Conservation (phyloP, 2,797 vertebrate genomes). For the Channa striata region DNA sequence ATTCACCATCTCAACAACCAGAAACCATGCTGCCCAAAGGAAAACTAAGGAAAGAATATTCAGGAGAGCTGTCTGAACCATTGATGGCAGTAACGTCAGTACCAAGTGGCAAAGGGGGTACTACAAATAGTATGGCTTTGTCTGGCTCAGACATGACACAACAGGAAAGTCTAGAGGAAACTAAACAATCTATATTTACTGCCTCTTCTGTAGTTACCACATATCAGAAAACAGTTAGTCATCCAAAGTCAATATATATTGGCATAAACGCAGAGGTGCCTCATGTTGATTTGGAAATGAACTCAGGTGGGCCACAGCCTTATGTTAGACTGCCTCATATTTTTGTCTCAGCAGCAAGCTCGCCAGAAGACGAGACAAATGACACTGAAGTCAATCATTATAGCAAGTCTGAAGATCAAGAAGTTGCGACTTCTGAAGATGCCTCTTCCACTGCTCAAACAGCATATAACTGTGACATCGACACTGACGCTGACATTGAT, state of each 20-base stretch:
- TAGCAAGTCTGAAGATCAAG: constrained; percentile 27
- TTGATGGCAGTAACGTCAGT: constrained; percentile 20
- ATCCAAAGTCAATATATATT: constrained; percentile 73
- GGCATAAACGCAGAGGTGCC: constrained; percentile 61
- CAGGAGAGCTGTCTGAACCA: constrained; percentile 60
- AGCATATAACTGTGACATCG: constrained; percentile 23
- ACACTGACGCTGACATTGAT: constrained; percentile 17
- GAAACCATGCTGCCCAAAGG: constrained; percentile 11
- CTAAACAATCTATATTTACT: constrained; percentile 19
- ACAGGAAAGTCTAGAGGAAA: constrained; percentile 40
- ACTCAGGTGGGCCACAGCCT: constrained; percentile 42
- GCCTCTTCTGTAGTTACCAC: constrained; percentile 13
- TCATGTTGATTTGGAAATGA: constrained; percentile 26
- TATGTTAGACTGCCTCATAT: constrained; percentile 82
- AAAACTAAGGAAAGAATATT: constrained; percentile 45
- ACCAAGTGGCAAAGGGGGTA: constrained; percentile 5
- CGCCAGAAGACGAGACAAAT: constrained; percentile 76
- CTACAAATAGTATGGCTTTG: constrained; percentile 7
- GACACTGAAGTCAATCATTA: constrained; percentile 43
- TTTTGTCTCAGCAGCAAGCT: constrained; percentile 82
- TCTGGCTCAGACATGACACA: constrained; percentile 31
- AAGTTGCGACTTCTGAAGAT: constrained; percentile 33
- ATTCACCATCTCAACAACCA: constrained; percentile 20
- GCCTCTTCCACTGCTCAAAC: neutral
- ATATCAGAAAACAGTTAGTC: constrained; percentile 30